These are phyloP conservation scores for Chaetogeoica ovagalla DNA, from an alignment of 2,888 invertebrate species.

Conservation along the genomic window DNA sequence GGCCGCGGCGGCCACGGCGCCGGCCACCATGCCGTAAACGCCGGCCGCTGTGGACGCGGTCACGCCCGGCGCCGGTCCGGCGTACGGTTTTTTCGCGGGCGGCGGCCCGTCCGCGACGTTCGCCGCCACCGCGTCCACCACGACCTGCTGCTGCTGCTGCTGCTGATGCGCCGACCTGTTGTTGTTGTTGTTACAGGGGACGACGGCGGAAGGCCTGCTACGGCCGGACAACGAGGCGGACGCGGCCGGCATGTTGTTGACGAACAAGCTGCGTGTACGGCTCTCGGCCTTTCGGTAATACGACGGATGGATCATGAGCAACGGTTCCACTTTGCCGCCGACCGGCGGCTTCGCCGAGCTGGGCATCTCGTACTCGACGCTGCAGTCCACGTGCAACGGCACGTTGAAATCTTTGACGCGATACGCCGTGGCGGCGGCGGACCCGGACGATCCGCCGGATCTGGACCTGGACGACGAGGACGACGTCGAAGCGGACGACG, in stretches of 20 bases:
- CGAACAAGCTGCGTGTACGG: constrained; percentile 78
- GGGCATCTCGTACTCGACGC: constrained; percentile 88
- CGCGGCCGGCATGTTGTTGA: constrained; percentile 75
- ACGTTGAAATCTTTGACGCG: constrained; percentile 77
- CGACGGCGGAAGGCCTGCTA: constrained; percentile 54
- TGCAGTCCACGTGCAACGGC: constrained; percentile 87
- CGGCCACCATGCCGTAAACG: constrained; percentile 56
- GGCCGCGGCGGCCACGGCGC: constrained; percentile 54
- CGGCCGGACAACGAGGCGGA: constrained; percentile 22
- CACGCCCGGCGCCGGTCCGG: constrained; percentile 48
- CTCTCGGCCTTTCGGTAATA: constrained; percentile 86
- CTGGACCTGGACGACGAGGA: constrained; percentile 16
- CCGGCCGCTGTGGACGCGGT: constrained; percentile 52
- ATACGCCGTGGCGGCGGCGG: constrained; percentile 20
- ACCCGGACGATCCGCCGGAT: constrained; percentile 30
- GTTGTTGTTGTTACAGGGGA: constrained; percentile 18
- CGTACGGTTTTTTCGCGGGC: constrained; percentile 45
- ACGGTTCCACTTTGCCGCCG: constrained; percentile 78
- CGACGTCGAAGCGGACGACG: neutral
- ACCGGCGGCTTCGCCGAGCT: constrained; percentile 86
- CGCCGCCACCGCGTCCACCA: neutral
- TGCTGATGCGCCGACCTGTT: constrained; percentile 48
- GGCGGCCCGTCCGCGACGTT: constrained; percentile 44
- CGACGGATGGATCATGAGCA: constrained; percentile 87
- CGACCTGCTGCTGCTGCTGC: neutral